Evolutionary conservation across 2,888 invertebrate genomes (phyloP).

Genomic region (Drosophila lacicola): DNA sequence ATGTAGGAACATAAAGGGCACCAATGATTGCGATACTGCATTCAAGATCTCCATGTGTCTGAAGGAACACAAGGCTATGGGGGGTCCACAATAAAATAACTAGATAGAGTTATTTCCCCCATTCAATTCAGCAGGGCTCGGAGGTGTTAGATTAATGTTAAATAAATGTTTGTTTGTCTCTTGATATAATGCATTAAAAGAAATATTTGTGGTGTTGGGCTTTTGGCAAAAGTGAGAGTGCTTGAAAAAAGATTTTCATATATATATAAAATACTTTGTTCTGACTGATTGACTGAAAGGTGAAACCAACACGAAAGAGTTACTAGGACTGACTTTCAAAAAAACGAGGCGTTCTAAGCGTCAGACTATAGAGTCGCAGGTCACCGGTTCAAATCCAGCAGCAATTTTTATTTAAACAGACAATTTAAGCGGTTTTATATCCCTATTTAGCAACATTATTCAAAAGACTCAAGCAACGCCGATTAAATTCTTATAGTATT

Average conservation of each 20-base stretch:
- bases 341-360: no score
- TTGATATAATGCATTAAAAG: slow-evolving; percentile 36
- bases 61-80: slow-evolving; percentile 59
- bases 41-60: slow-evolving; percentile 79
- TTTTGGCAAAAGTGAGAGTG: background rate
- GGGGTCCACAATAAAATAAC: slow-evolving; percentile 26
- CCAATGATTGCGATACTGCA: slow-evolving; percentile 80
- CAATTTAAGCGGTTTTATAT: no score
- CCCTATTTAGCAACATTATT: no score
- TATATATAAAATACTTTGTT: no score
- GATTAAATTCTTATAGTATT: no score
- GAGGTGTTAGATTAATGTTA: slow-evolving; percentile 23
- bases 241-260: background rate
- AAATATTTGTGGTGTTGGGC: slow-evolving; percentile 21
- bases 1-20: slow-evolving; percentile 76
- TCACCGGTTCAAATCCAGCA: no score
- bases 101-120: background rate
- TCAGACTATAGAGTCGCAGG: no score
- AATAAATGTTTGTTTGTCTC: slow-evolving; percentile 31
- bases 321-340: no score
- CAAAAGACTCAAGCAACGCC: no score
- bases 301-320: no score
- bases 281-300: no score
- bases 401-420: no score
- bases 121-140: background rate